Evolutionary conservation across 53 echinoderm and acorn worm species (phyloP).

Genomic region (Hippasteria phrygiana): DNA sequence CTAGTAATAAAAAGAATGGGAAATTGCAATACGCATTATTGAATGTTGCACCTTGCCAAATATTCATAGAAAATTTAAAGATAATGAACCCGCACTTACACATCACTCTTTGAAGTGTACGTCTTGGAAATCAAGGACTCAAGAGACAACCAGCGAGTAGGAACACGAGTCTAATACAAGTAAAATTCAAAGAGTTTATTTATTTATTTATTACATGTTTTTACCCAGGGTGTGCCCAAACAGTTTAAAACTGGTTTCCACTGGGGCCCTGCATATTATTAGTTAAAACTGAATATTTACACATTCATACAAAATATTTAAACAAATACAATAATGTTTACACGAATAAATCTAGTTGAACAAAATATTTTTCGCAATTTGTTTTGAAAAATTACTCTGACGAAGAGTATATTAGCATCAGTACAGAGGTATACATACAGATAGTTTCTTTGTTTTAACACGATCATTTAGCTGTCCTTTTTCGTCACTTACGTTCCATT

Average conservation of each 20-base stretch:
- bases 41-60: neutral
- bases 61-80: neutral
- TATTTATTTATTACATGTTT: too few relatives aligned
- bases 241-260: too few relatives aligned
- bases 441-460: too few relatives aligned
- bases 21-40: neutral
- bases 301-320: neutral
- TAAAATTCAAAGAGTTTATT: neutral
- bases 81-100: conserved; percentile 13
- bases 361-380: too few relatives aligned
- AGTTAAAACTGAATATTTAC: neutral
- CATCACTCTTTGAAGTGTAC: conserved; percentile 43
- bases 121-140: conserved; percentile 19
- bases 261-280: neutral
- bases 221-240: too few relatives aligned
- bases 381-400: too few relatives aligned
- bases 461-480: too few relatives aligned
- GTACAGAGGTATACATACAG: too few relatives aligned
- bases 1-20: neutral
- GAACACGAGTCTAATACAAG: conserved; percentile 13
- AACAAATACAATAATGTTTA: neutral
- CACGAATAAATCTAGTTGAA: too few relatives aligned
- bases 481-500: too few relatives aligned
- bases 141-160: conserved; percentile 40
- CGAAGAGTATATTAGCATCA: too few relatives aligned